Evolutionary conservation across 37 sponge, comb jelly and placozoan species (phyloP).

Genomic region (Lycopodina hypogea): DNA sequence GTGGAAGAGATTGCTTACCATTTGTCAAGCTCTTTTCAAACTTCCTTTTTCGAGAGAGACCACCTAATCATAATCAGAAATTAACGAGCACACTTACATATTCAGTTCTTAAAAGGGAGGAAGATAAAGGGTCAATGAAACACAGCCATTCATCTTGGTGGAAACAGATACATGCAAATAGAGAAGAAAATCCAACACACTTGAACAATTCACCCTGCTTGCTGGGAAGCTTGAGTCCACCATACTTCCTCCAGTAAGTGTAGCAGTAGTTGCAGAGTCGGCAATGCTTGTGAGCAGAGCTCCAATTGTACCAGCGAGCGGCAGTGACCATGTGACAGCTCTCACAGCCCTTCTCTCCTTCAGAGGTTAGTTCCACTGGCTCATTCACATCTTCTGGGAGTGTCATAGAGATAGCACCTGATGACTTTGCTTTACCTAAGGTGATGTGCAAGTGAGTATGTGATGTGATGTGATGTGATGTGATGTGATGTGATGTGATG

Average conservation of each 20-base stretch:
- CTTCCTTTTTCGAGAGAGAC: conserved; percentile 15
- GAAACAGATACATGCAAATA: too few species aligned
- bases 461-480: too few species aligned
- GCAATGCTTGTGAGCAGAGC: conserved; percentile 80
- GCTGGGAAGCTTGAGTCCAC: conserved; percentile 85
- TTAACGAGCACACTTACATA: background rate
- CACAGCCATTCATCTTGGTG: too few species aligned
- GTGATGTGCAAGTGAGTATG: background rate
- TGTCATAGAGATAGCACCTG: conserved; percentile 51
- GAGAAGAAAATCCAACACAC: too few species aligned
- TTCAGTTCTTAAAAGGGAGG: background rate
- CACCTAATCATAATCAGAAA: too few species aligned
- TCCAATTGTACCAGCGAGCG: conserved; percentile 79
- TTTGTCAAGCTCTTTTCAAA: background rate
- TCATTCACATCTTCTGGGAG: conserved; percentile 33
- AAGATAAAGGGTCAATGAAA: background rate
- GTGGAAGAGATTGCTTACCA: background rate
- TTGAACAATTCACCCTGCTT: conserved; percentile 73
- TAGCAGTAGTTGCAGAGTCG: conserved; percentile 81
- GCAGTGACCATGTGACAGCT: conserved; percentile 62
- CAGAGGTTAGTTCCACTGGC: conserved; percentile 33
- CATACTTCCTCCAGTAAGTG: conserved; percentile 94
- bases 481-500: too few species aligned
- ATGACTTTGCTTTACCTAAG: conserved; percentile 64
- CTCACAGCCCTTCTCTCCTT: conserved; percentile 86